Conservation (phyloP, 2,797 vertebrate genomes). For the Cercopithecus mitis region DNA sequence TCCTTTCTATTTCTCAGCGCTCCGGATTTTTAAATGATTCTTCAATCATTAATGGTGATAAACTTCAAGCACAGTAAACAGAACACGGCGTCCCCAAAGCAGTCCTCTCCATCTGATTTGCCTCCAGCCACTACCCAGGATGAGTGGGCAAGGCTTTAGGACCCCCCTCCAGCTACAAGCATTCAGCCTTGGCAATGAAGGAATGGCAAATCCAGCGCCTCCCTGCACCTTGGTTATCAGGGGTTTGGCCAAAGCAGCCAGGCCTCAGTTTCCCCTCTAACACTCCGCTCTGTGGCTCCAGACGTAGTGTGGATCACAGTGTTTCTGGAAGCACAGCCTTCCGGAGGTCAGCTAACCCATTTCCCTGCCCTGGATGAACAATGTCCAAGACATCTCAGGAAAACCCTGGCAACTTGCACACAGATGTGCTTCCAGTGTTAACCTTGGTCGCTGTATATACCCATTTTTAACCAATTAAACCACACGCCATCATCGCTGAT, state of each 20-base stretch:
- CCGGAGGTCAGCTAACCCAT: background rate
- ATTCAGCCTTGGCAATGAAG: background rate
- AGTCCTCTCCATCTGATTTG: background rate
- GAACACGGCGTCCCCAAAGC: background rate
- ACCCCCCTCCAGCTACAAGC: background rate
- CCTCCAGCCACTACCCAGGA: background rate
- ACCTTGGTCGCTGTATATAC: accelerated
- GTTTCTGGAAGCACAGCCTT: background rate
- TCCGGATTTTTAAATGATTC: background rate
- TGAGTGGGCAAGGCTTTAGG: background rate
- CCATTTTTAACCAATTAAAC: background rate
- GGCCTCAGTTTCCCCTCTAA: background rate
- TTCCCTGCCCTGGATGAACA: background rate
- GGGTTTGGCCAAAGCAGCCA: background rate
- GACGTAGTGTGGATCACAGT: background rate
- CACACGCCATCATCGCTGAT: accelerated
- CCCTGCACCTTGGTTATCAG: too few species aligned
- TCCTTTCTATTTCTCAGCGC: background rate
- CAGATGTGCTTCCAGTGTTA: accelerated
- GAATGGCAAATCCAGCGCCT: background rate
- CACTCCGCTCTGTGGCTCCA: background rate
- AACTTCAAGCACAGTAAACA: background rate
- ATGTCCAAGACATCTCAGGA: background rate
- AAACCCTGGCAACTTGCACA: too few species aligned
- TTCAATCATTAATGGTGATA: background rate